Base-by-base conservation (phyloP, 2,113 vertebrate genomes). In the Scartelaos histophorus region DNA sequence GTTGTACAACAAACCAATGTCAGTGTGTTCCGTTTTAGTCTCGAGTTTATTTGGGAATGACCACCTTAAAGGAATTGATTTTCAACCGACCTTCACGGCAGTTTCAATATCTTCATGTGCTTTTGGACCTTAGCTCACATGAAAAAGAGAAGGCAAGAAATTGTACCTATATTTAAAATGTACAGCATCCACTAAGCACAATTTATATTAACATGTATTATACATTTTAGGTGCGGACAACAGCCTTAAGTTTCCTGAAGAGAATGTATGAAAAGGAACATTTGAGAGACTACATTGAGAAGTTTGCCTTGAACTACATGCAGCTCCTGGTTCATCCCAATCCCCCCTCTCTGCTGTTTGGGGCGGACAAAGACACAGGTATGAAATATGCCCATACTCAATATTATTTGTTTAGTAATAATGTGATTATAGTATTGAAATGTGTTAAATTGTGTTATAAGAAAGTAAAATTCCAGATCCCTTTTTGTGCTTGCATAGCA, bases 301-400 rank as follows among this genome's bases (percentile, higher is more conserved):
- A 97, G 74, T 98, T 97, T 22, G 97, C 96, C 1, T 93, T 98
- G 71, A 98, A 97, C 89, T 98, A 97, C 92, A 92, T 98, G 78
- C 97, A 98, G 93, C 95, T 98, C 0, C 87, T 98, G 47, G 97
- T 98, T 16, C 97, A 98, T 61, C 97, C 97, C 58, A 98, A 98
- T 84, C 97, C 97, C 0, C 97, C 97, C 0, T 98, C 97, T 0
- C 90, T 97, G 65, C 94, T 98, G 1, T 98, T 98, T 0, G 96
- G 97, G 1, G 97, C 95, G 0, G 96, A 96, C 89, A 96, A 98
- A 84, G 97, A 98, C 86, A 98, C 97, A 74, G 97, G 97, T 97
- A 17, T 16, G 69, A 3, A 13, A 21, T 2, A 22, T 0, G 5
- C 11, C 15, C 7, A 10, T 54, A 54, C 6, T n/a, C 0, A 3